phyloP scores from a whole-genome alignment of 1,140 invertebrate genomes.

The Trachelipus rathkii region DNA sequence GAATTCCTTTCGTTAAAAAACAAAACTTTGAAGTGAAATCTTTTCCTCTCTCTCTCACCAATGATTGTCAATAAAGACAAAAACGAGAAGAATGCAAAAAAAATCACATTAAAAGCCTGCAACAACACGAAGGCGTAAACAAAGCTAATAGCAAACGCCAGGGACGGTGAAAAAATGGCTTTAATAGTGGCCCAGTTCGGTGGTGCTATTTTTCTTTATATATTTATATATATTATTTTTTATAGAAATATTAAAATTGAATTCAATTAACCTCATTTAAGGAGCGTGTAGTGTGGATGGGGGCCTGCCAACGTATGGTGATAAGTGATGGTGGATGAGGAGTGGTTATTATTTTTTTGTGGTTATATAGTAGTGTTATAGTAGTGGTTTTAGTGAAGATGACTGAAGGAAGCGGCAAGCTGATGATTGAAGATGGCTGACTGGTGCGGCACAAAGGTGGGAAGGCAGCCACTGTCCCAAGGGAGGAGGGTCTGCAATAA shows the following conservation, averaged over 20 bases:
- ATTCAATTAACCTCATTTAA: too few species aligned
- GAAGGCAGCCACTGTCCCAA: neutral
- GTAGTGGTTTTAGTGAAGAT: neutral
- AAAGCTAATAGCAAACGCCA: neutral
- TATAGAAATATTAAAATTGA: too few species aligned
- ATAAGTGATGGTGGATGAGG: too few species aligned
- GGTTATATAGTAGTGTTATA: neutral
- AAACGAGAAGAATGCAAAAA: neutral
- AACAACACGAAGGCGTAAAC: neutral
- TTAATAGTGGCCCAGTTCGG: conserved; percentile 1
- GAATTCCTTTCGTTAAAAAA: too few species aligned
- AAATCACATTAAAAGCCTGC: conserved; percentile 3
- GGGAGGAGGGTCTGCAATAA: conserved; percentile 5
- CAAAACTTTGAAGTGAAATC: too few species aligned
- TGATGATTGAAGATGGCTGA: conserved; percentile 5
- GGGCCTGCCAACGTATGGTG: neutral
- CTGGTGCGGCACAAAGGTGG: neutral
- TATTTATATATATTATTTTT: neutral
- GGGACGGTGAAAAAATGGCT: neutral
- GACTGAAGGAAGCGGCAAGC: conserved; percentile 1
- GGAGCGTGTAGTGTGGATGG: conserved; percentile 7
- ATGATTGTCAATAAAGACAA: too few species aligned
- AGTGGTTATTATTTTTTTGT: too few species aligned
- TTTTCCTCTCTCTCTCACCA: too few species aligned
- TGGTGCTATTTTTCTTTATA: neutral